phyloP scores from a whole-genome alignment of 1,140 invertebrate genomes.

The Drosophila gunungcola region DNA sequence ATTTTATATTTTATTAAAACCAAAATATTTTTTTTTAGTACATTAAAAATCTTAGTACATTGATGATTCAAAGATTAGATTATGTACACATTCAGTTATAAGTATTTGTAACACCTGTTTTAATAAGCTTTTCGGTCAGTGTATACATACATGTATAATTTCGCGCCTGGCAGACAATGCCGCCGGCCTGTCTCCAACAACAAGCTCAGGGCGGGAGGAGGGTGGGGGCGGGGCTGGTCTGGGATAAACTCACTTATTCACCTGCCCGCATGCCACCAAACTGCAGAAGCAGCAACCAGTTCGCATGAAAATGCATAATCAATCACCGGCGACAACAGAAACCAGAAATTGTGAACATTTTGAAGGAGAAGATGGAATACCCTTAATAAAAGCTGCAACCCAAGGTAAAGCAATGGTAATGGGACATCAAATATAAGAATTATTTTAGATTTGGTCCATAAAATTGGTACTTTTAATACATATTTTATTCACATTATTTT shows the following conservation, averaged over 20 bases:
- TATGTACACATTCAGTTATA: too few relatives aligned
- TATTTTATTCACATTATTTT: too few relatives aligned
- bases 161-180: constrained; percentile 47
- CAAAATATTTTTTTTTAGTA: too few relatives aligned
- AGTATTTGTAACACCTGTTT: too few relatives aligned
- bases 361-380: constrained; percentile 15
- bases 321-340: constrained; percentile 68
- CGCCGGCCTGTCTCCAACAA: constrained; percentile 71
- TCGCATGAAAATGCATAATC: constrained; percentile 81
- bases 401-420: too few relatives aligned
- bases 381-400: constrained; percentile 5
- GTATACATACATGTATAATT: constrained; percentile 29
- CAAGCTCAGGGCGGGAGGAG: constrained; percentile 53
- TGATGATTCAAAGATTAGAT: too few relatives aligned
- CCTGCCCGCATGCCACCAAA: constrained; percentile 64
- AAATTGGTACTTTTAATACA: too few relatives aligned
- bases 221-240: constrained; percentile 21
- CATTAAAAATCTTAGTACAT: too few relatives aligned
- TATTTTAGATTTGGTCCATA: too few relatives aligned
- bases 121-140: background rate
- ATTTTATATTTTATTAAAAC: background rate
- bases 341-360: constrained; percentile 1
- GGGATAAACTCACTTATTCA: constrained; percentile 29
- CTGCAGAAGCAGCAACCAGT: constrained; percentile 65
- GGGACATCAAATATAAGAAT: too few relatives aligned